Evolutionary conservation across 2,888 invertebrate species (phyloP), one percentile per base, ranked within the genome.

Genomic region (Conus canariensis): DNA sequence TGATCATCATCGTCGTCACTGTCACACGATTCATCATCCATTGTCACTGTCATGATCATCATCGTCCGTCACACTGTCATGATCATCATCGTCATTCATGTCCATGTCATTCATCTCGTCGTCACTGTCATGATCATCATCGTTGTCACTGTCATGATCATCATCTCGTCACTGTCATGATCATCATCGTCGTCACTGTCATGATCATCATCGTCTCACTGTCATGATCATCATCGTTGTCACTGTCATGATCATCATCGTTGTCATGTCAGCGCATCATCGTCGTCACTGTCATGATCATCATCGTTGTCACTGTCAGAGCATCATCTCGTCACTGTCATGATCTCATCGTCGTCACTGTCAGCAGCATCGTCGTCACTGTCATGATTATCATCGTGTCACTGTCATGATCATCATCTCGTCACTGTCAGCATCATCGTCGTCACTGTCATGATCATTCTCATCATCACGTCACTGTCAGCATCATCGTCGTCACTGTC

Each of bases 301-400:
- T 30, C 30, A 30, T 0, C 77, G 16, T 30, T 10, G 0, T 70
- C 70, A 70, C 19, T 0, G 22, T 70, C 70, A n/a, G 0, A n/a
- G n/a, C 22, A 70, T 70, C 19, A 70, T 70, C 22, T 64, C 16
- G 64, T 45, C 45, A 64, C 1, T 64, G 64, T 70, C 70, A 98
- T 97, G 96, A 99, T 99, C 85, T 60, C 12, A 60, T 7, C 12
- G 12, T 70, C 12, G n/a, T n/a, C n/a, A n/a, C n/a, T n/a, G n/a
- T n/a, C n/a, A n/a, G n/a, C n/a, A 60, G 7, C 16, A 60, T 59
- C 70, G 1, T 22, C 22, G n/a, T 74, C 70, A 74, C 22, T 22
- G 22, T 74, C n/a, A 22, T 74, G 8, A 74, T n/a, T 5, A 19
- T 85, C 59, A 60, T 85, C 85, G 10, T 58, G 3, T 16, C 30